phyloP scores from a whole-genome alignment of 2,797 vertebrate species.

The Sardinella longiceps region DNA sequence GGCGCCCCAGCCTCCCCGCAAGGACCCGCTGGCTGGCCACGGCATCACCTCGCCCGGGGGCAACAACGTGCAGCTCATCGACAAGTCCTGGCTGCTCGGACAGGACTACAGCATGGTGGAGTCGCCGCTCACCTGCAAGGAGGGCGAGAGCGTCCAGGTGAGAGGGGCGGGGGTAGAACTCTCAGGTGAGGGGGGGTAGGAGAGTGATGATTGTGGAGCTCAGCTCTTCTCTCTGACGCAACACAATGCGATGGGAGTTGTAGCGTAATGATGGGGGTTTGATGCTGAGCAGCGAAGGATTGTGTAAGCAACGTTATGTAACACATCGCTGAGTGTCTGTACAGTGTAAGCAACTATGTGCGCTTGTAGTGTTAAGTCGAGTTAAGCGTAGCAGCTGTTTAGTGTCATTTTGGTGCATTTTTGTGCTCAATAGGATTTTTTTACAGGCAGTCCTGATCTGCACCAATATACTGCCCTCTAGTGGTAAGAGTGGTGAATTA shows the following conservation, averaged over 20 bases:
- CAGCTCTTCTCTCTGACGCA: no score
- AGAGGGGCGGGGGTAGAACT: constrained; percentile 15
- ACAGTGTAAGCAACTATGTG: no score
- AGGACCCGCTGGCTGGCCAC: constrained; percentile 87
- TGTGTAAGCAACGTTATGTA: no score
- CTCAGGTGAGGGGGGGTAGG: background rate
- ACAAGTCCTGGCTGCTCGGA: constrained; percentile 90
- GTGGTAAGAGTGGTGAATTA: background rate
- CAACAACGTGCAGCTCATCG: constrained; percentile 95
- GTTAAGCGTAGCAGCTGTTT: background rate
- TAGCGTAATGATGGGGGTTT: no score
- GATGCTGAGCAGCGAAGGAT: no score
- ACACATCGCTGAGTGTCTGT: no score
- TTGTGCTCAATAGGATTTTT: background rate
- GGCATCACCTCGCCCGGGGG: constrained; percentile 87
- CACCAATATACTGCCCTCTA: constrained; percentile 2
- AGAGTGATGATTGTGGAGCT: background rate
- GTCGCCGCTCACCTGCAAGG: constrained; percentile 90
- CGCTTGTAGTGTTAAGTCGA: background rate
- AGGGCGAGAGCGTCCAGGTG: constrained; percentile 98
- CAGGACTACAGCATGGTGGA: constrained; percentile 98
- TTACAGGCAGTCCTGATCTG: background rate
- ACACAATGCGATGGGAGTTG: no score
- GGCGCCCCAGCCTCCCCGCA: constrained; percentile 88
- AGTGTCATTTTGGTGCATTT: background rate